Evolutionary conservation across 2,797 vertebrate species (phyloP).

Genomic region (Oceanodroma leucorhoa): DNA sequence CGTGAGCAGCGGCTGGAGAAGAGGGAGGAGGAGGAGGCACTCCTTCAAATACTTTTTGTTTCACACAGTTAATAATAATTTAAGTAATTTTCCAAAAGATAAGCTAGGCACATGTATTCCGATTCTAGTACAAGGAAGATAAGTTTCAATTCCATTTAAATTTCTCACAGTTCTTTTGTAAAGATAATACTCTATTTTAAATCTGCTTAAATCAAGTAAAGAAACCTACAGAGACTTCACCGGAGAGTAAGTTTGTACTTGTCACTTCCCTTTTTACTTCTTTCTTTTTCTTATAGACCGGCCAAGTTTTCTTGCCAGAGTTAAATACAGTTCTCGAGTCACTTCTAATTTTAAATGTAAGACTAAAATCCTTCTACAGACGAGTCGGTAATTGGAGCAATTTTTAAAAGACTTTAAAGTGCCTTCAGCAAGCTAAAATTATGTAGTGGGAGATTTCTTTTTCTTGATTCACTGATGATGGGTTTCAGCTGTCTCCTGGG

Average conservation of each 20-base stretch:
- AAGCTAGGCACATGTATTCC: neutral
- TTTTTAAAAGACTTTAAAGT: conserved; percentile 45
- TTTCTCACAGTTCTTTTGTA: neutral
- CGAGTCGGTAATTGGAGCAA: conserved; percentile 32
- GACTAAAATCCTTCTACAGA: conserved; percentile 9
- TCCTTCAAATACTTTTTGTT: conserved; percentile 33
- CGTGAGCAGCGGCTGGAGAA: neutral
- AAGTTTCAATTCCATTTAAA: neutral
- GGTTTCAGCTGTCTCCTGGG: conserved; percentile 3
- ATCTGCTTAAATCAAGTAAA: neutral
- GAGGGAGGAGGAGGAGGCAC: conserved; percentile 12
- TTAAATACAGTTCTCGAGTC: neutral
- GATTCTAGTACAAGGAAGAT: neutral
- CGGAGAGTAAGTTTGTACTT: neutral
- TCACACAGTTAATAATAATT: neutral
- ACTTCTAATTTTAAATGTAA: conserved; percentile 19
- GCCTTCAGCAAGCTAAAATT: conserved; percentile 29
- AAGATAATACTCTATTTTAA: neutral
- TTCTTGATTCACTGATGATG: neutral
- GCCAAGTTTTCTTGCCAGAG: neutral
- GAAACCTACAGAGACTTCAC: neutral
- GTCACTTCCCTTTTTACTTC: conserved; percentile 38
- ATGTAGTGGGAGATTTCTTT: neutral
- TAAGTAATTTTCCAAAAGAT: neutral
- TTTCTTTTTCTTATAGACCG: neutral